Evolutionary conservation across 1,140 invertebrate genomes (phyloP).

Genomic region (Apocrypta bakeri): DNA sequence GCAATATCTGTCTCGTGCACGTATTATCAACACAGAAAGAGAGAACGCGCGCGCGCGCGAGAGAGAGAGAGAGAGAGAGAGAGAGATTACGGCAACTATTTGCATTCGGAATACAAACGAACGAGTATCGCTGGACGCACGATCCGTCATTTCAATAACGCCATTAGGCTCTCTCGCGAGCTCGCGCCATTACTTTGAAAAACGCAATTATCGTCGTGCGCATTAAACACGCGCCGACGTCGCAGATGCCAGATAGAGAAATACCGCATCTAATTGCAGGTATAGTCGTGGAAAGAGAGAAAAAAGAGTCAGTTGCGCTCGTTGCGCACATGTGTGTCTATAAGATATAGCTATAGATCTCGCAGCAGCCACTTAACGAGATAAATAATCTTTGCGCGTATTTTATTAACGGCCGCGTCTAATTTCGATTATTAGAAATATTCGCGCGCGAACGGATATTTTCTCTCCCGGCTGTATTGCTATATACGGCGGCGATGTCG

Average conservation of each 20-base stretch:
- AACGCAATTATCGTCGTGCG: constrained; percentile 38
- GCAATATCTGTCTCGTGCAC: background rate
- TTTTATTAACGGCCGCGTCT: constrained; percentile 38
- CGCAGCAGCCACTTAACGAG: constrained; percentile 13
- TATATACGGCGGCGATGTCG: background rate
- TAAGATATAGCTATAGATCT: constrained; percentile 35
- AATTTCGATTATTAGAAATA: constrained; percentile 45
- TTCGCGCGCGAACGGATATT: background rate
- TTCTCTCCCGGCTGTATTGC: background rate
- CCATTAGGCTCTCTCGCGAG: constrained; percentile 8
- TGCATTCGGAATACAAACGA: background rate
- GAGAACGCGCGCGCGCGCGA: no score
- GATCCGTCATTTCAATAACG: constrained; percentile 44
- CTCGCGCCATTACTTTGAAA: constrained; percentile 16
- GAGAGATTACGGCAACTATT: background rate
- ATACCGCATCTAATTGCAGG: constrained; percentile 40
- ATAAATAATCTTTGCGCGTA: constrained; percentile 31
- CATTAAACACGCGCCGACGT: constrained; percentile 19
- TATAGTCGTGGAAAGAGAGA: background rate
- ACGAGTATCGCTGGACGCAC: no score
- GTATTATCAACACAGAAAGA: no score
- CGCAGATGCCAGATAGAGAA: constrained; percentile 51
- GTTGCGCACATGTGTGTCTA: background rate
- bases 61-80: no score
- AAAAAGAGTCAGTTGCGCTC: background rate